Conservation (phyloP, 2,888 invertebrate genomes). For the Antheraea assamensis region DNA sequence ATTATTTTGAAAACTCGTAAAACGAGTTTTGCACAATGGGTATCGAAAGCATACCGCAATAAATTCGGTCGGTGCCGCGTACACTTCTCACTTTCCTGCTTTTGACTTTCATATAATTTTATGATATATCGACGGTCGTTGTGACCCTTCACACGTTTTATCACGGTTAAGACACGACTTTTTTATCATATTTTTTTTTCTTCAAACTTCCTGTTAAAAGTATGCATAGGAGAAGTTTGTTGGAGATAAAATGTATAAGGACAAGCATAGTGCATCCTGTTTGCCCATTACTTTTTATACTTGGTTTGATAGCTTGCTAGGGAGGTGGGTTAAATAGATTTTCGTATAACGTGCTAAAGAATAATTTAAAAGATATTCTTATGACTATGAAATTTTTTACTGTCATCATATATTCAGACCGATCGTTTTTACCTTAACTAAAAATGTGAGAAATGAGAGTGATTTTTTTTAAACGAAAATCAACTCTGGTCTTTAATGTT, state of each 20-base stretch:
- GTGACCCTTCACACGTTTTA: conserved; percentile 80
- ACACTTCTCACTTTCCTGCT: conserved; percentile 77
- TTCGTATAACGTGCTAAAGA: background rate
- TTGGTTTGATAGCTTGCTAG: conserved; percentile 14
- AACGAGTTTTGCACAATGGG: conserved; percentile 71
- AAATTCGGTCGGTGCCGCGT: conserved; percentile 67
- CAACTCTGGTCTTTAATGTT: background rate
- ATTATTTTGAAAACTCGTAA: conserved; percentile 69
- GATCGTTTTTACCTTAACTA: no score
- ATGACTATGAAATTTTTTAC: background rate
- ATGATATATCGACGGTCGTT: conserved; percentile 77
- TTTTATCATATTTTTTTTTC: conserved; percentile 38
- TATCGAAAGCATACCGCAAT: conserved; percentile 78
- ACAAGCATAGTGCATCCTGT: conserved; percentile 47
- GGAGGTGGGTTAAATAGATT: conserved; percentile 5
- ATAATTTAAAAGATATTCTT: background rate
- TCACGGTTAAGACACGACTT: conserved; percentile 58
- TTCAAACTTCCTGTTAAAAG: conserved; percentile 62
- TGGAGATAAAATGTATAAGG: conserved; percentile 46
- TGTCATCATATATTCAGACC: background rate
- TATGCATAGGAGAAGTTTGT: conserved; percentile 57
- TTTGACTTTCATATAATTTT: conserved; percentile 82
- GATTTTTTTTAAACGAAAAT: background rate
- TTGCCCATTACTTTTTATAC: conserved; percentile 26
- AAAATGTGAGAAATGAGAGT: background rate